Conservation (phyloP, 1,140 invertebrate species). For the Carposina sasakii region DNA sequence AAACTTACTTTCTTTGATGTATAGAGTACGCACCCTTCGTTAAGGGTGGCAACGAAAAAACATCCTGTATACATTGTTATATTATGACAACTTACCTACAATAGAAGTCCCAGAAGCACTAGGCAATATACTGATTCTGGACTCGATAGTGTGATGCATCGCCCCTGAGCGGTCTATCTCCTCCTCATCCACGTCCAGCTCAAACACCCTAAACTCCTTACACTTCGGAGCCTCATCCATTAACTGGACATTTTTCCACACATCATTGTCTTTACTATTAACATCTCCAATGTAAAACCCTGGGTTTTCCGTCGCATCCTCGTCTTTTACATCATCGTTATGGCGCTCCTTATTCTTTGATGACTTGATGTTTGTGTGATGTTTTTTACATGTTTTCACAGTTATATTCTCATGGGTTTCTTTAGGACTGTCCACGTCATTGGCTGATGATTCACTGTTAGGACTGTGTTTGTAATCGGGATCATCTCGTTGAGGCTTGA, state of each 20-base stretch:
- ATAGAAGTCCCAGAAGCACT: background rate
- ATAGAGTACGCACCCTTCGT: no score
- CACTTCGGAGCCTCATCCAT: no score
- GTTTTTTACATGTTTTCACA: constrained; percentile 48
- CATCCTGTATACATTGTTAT: no score
- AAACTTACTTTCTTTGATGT: no score
- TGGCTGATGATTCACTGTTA: constrained; percentile 17
- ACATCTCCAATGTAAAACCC: constrained; percentile 50
- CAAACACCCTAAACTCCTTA: constrained; percentile 15
- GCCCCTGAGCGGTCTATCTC: constrained; percentile 53
- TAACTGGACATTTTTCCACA: no score
- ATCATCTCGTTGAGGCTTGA: constrained; percentile 24
- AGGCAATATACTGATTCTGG: constrained; percentile 26
- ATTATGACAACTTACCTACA: no score
- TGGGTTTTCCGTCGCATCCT: constrained; percentile 40
- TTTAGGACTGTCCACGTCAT: constrained; percentile 9
- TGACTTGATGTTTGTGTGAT: constrained; percentile 58
- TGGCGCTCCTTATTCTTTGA: constrained; percentile 44
- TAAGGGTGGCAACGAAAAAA: no score
- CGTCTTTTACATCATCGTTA: constrained; percentile 46
- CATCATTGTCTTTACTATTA: constrained; percentile 2
- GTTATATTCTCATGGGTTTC: constrained; percentile 15
- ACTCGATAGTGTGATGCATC: constrained; percentile 39
- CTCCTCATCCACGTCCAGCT: constrained; percentile 29
- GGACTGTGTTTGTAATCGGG: constrained; percentile 11